Base-by-base conservation (phyloP, 2,888 invertebrate species). In the Crioceris asparagi region DNA sequence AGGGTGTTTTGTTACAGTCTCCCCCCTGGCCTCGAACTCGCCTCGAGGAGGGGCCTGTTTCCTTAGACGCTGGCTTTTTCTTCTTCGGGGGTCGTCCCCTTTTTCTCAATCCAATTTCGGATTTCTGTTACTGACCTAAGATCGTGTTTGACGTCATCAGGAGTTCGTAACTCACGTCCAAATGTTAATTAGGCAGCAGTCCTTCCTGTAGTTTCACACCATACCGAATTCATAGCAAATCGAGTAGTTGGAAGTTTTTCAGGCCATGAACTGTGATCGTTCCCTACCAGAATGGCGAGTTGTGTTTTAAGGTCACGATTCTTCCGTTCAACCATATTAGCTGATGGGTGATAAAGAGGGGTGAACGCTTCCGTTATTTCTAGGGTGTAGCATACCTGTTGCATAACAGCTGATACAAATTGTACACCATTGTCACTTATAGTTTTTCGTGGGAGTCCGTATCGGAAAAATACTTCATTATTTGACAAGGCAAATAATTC, bases 141-240 rank as follows among this genome's bases (percentile, higher is more conserved):
- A 33, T 60, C 55, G 25, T 49, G 45, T 4, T 41, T 25, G 4
- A 50, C 47, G 21, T 60, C 59, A 35, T 51, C 50, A 1, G 50
- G 37, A 1, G 54, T 52, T 11, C 60, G 38, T 1, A 60, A 30
- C 38, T 61, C 58, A 29, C 58, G 40, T 0, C 53, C 61, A 10
- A 51, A 51, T 5, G 55, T 61, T 2, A 61, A 25, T 16, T 49
- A 59, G 0, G 61, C 58, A 3, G 61, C 48, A 1, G 55, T 46
- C 15, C 44, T 48, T 0, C 54, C 53, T 1, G 59, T 61, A 3
- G 45, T 39, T 29, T 46, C 40, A 21, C 52, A 51, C 10, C 15
- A 25, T 1, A 52, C 48, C 0, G 56, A 53, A 21, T 62, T 64
- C 52, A 61, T 57, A 0, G 59, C 56, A 35, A 62, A 62, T 0